Conservation (phyloP, 2,888 invertebrate species). For the Agapostemon virescens region DNA sequence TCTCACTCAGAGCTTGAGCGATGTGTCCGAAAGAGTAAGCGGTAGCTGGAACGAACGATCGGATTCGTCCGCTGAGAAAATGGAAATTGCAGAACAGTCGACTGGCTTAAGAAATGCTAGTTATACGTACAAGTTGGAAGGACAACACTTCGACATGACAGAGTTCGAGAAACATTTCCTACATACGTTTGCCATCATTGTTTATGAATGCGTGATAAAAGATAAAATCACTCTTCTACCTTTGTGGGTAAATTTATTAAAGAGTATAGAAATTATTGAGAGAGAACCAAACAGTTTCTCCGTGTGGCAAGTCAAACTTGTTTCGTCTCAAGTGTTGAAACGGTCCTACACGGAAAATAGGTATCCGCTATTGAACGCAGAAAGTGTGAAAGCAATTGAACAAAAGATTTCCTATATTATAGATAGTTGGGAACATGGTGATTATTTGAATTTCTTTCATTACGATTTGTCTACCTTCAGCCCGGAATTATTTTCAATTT, state of each 20-base stretch:
- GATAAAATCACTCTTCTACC: conserved; percentile 90
- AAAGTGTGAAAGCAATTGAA: conserved; percentile 84
- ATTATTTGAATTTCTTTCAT: conserved; percentile 29
- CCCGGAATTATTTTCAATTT: background rate
- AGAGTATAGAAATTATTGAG: conserved; percentile 83
- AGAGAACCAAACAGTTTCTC: conserved; percentile 82
- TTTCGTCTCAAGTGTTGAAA: conserved; percentile 82
- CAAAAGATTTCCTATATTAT: conserved; percentile 83
- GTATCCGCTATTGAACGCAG: conserved; percentile 83
- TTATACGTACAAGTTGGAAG: conserved; percentile 35
- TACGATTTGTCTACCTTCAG: background rate
- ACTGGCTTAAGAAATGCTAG: conserved; percentile 35
- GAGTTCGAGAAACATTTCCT: conserved; percentile 72
- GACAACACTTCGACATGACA: conserved; percentile 54
- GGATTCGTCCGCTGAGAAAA: conserved; percentile 66
- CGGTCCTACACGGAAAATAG: conserved; percentile 77
- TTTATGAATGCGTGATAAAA: conserved; percentile 90
- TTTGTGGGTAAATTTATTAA: conserved; percentile 84
- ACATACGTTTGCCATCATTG: conserved; percentile 80
- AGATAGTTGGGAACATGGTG: conserved; percentile 83
- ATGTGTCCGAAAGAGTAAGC: conserved; percentile 61
- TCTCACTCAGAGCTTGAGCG: conserved; percentile 61
- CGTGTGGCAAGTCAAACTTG: conserved; percentile 89
- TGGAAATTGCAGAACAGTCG: conserved; percentile 72
- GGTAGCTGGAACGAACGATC: conserved; percentile 58